Base-by-base conservation (phyloP, 2,113 vertebrate genomes). In the Bufo bufo region DNA sequence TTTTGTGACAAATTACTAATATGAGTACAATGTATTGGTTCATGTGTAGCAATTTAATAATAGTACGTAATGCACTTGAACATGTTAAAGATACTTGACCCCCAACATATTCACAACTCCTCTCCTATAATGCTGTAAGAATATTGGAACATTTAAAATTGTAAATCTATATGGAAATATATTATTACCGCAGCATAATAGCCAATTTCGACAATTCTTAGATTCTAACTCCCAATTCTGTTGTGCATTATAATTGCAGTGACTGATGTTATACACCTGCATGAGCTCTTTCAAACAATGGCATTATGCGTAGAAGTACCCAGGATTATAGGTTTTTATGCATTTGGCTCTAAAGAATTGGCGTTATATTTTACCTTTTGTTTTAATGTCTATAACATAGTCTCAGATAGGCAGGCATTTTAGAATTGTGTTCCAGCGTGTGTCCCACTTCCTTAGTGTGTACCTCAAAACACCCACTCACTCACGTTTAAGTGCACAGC, bases 401-500 rank as follows among this genome's bases (percentile, higher is more conserved):
- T 82, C 43, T 82, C 33, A 82, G 17, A 65, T 49, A 82, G 13
- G 17, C 19, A 78, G 49, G 20, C 7, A 45, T 61, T 81, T 75
- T 17, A 45, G 17, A 74, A 85, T 14, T 33, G 47, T 50, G 17
- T 33, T 71, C 19, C 33, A 5, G 33, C 17, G 17, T 52, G 11
- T 85, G 23, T 65, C 52, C 79, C 61, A 63, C 59, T 79, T 79
- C 14, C 50, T 65, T 65, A 20, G n/a, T 86, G 85, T 52, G 59
- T 49, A 12, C 59, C 20, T 17, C 20, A 79, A 65, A 49, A 86
- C 85, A 86, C 85, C 85, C 85, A 86, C 85, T 13, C 75, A 79
- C 75, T 47, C 61, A 49, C 14, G 50, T 86, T 78, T 66, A 66
- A 79, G 20, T 66, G 43, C 71, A 65, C 59, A 79, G 85, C 77